phyloP scores from a whole-genome alignment of 2,113 vertebrate species.

The Ellobius talpinus region DNA sequence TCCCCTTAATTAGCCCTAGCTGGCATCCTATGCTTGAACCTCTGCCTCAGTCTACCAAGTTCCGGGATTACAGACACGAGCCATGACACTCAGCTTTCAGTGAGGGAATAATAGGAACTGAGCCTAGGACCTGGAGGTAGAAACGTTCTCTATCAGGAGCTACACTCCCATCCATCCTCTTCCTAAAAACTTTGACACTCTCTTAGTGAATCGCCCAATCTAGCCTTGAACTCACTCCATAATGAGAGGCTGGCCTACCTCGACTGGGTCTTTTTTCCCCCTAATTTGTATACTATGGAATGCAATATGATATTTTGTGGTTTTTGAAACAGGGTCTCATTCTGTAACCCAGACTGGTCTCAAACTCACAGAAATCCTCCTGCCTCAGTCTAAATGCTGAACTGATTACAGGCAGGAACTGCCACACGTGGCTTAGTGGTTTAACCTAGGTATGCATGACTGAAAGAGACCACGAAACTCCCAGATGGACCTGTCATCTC shows the following conservation, averaged over 20 bases:
- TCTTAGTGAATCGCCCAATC: background rate
- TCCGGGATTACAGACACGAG: background rate
- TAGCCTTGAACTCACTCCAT: background rate
- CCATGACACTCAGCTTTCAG: too few species aligned
- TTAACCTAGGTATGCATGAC: background rate
- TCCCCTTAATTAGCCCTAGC: background rate
- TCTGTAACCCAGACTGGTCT: background rate
- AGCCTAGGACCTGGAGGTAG: background rate
- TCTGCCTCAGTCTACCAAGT: background rate
- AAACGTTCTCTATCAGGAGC: background rate
- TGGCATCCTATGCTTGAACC: background rate
- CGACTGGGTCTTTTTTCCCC: background rate
- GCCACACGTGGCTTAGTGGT: background rate
- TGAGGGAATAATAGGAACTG: background rate
- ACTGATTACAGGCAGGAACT: background rate
- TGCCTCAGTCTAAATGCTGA: background rate
- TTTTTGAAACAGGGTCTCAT: background rate
- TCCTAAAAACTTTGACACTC: background rate
- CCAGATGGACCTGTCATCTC: accelerated
- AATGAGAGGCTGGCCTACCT: background rate
- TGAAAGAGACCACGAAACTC: background rate
- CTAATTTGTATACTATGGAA: background rate
- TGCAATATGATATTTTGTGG: background rate
- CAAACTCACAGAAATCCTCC: background rate
- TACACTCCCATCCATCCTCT: background rate